phyloP scores from a whole-genome alignment of 37 sponge, comb jelly and placozoan species.

The Corticium candelabrum region DNA sequence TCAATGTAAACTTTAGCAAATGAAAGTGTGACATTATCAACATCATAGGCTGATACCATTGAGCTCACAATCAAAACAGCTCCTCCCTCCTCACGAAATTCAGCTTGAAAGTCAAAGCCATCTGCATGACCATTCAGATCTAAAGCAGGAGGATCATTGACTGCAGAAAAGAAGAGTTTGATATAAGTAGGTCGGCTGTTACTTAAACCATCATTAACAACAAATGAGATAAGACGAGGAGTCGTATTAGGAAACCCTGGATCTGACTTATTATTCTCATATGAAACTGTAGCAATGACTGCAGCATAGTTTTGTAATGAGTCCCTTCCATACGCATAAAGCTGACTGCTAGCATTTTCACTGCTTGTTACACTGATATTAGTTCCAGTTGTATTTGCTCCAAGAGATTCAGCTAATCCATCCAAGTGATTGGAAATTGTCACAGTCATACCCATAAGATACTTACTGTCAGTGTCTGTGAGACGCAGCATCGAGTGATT shows the following conservation, averaged over 20 bases:
- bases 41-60: constrained; percentile 37
- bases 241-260: constrained; percentile 67
- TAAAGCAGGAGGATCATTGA: constrained; percentile 70
- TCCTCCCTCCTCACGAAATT: constrained; percentile 54
- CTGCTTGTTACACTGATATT: constrained; percentile 28
- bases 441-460: constrained; percentile 36
- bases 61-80: constrained; percentile 24
- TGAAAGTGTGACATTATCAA: constrained; percentile 46
- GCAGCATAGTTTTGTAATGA: constrained; percentile 44
- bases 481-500: constrained; percentile 31
- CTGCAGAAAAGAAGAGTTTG: constrained; percentile 42
- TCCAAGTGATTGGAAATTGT: constrained; percentile 49
- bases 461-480: constrained; percentile 59
- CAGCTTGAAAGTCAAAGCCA: constrained; percentile 15
- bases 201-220: constrained; percentile 55
- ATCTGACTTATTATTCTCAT: constrained; percentile 38
- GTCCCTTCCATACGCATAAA: constrained; percentile 43
- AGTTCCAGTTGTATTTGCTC: constrained; percentile 19
- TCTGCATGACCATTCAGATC: constrained; percentile 46
- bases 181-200: constrained; percentile 34
- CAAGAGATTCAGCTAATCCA: constrained; percentile 34
- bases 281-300: constrained; percentile 48
- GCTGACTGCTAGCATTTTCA: constrained; percentile 8
- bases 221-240: constrained; percentile 57
- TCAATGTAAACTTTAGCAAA: constrained; percentile 38